Evolutionary conservation across 2,113 vertebrate genomes (phyloP), one percentile per base, ranked within the genome.

Genomic region (Pterocles burchelli): DNA sequence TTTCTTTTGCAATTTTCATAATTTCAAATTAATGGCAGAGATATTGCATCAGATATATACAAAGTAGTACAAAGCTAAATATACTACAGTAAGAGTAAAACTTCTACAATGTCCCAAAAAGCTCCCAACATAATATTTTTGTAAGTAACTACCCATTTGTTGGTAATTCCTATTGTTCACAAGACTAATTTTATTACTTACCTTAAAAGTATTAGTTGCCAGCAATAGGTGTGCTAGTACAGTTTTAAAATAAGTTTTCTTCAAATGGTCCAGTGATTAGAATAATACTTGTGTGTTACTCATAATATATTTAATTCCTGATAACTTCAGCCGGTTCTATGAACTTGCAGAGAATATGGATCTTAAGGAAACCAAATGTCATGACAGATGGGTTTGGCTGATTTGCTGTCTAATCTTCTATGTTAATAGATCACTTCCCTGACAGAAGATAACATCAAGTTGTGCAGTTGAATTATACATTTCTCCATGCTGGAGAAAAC

Each of bases 301-400:
- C 15, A 29, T 70, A 66, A 43, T 41, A 45, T 18, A 73, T 43
- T 72, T 95, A 11, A 52, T 82, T 83, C 36, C 68, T 78, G 45
- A 36, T 63, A 95, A 89, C 41, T 89, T 87, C 9, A 96, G 85
- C 72, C 78, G 93, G 59, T 87, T 91, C 48, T 74, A 29, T 54
- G 89, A 93, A 86, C 87, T 91, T 28, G 6, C 7, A 58, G 55
- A 83, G 73, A 75, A 49, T 92, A 95, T 55, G 71, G 34, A 78
- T 95, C 57, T 84, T 46, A 85, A 86, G 77, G 78, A 93, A 96
- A 95, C 80, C 78, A 97, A 96, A 96, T 96, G 93, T 93, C 77
- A 33, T 86, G 91, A 89, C 90, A 94, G 90, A 96, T 93, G 89
- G 88, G 34, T 90, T 90, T 86, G 74, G 61, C 57, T 74, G 71